A percentile compares a stretch with the other conserved stretches of the same genome.
These are phyloP conservation scores for Tauraco hartlaubi DNA, from an alignment of 2,797 vertebrate species.

Conservation along the genomic window DNA sequence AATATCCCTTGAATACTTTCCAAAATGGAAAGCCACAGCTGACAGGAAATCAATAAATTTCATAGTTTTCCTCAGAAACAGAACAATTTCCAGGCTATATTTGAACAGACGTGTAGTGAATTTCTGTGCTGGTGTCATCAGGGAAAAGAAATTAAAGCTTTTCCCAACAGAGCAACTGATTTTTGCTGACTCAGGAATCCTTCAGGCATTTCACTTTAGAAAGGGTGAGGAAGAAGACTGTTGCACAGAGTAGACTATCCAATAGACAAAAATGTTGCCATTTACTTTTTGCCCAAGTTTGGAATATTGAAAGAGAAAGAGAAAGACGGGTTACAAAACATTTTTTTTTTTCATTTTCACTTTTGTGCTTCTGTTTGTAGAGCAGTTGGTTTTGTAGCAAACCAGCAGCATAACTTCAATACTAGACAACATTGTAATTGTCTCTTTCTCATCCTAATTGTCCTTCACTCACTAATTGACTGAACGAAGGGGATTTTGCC, in stretches of 20 bases:
- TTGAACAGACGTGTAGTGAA: background rate
- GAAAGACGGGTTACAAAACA: background rate
- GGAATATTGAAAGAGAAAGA: constrained; percentile 60
- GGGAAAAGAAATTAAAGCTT: background rate
- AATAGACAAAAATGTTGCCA: background rate
- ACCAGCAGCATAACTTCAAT: background rate
- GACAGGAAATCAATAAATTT: background rate
- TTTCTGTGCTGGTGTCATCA: background rate
- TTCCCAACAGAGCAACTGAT: background rate
- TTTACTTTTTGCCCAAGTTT: constrained; percentile 5
- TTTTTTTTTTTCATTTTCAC: constrained; percentile 52
- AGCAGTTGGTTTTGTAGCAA: background rate
- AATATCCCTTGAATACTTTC: background rate
- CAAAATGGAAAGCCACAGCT: background rate
- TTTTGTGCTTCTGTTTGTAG: constrained; percentile 35
- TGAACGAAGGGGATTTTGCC: background rate
- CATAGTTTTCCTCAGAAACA: background rate
- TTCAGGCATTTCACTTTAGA: background rate
- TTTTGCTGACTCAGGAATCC: background rate
- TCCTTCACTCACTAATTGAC: background rate
- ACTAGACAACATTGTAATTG: background rate
- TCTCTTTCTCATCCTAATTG: background rate
- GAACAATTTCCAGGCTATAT: background rate
- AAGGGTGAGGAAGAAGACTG: background rate
- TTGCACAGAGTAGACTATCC: background rate